These are phyloP conservation scores for Epicauta chinensis DNA, from an alignment of 1,140 invertebrate genomes.

Conservation along the genomic window DNA sequence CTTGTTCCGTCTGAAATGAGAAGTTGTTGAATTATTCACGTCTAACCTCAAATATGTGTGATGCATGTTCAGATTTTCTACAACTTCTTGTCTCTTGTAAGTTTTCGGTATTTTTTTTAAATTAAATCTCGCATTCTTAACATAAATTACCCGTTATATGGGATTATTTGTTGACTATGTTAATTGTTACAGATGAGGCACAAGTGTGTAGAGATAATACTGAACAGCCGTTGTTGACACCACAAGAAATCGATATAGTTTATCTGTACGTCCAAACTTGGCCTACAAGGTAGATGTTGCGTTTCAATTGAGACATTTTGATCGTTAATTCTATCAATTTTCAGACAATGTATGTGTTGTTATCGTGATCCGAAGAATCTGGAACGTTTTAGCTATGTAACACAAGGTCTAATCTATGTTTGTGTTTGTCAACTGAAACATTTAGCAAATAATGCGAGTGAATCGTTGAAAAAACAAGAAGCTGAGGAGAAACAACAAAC, in stretches of 20 bases:
- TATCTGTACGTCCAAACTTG: slow-evolving; percentile 41
- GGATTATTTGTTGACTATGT: not conserved
- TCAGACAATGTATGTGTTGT: slow-evolving; percentile 86
- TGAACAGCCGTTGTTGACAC: slow-evolving; percentile 36
- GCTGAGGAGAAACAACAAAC: slow-evolving; percentile 21
- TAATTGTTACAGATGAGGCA: slow-evolving; percentile 36
- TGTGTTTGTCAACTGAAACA: slow-evolving; percentile 68
- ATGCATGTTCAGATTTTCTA: slow-evolving; percentile 73
- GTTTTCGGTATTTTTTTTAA: too few species aligned
- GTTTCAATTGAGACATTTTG: slow-evolving; percentile 1
- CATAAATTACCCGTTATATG: slow-evolving; percentile 1
- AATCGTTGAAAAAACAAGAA: slow-evolving; percentile 20
- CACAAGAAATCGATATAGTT: slow-evolving; percentile 37
- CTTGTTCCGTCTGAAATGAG: slow-evolving; percentile 26
- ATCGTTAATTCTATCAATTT: slow-evolving; percentile 30
- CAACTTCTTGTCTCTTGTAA: slow-evolving; percentile 71
- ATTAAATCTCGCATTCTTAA: too few species aligned
- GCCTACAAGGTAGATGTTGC: slow-evolving; percentile 33
- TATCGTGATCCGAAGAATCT: slow-evolving; percentile 86
- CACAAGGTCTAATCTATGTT: slow-evolving; percentile 72
- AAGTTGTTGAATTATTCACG: slow-evolving; percentile 31
- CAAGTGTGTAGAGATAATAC: slow-evolving; percentile 36
- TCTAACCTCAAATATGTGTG: slow-evolving; percentile 53
- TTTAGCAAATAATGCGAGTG: slow-evolving; percentile 48
- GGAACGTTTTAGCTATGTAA: slow-evolving; percentile 78